phyloP scores from a whole-genome alignment of 2,888 invertebrate species.

The Germaria angustata region DNA sequence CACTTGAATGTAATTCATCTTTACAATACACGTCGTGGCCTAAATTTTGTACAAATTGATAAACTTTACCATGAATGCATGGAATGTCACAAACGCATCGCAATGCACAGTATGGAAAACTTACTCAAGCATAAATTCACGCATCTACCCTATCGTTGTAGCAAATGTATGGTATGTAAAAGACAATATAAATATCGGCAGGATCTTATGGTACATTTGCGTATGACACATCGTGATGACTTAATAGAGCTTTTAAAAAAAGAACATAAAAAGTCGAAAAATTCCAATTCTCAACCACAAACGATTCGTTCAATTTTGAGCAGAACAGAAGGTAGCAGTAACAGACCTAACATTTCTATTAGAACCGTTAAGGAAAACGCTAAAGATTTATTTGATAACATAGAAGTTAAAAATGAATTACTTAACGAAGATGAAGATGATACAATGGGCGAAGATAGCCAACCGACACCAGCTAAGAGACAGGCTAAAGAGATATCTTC shows the following conservation, averaged over 20 bases:
- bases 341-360: constrained; percentile 59
- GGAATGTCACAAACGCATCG: constrained; percentile 76
- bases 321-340: constrained; percentile 13
- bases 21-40: constrained; percentile 74
- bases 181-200: constrained; percentile 77
- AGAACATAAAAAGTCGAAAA: constrained; percentile 54
- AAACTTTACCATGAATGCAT: constrained; percentile 75
- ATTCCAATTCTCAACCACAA: constrained; percentile 35
- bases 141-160: constrained; percentile 75
- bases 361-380: constrained; percentile 68
- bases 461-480: constrained; percentile 31
- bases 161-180: constrained; percentile 75
- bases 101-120: constrained; percentile 77
- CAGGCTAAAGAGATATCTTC: constrained; percentile 43
- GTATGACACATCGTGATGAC: constrained; percentile 75
- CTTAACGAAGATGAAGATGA: constrained; percentile 67
- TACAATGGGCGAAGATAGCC: constrained; percentile 54
- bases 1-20: constrained; percentile 75
- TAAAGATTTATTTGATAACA: constrained; percentile 67
- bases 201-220: constrained; percentile 76
- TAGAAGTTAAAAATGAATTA: constrained; percentile 72
- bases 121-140: constrained; percentile 76
- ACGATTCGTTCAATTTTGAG: constrained; percentile 54
- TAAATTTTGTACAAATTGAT: constrained; percentile 75
- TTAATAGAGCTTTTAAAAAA: constrained; percentile 63